Percentiles rank a stretch among this genome's conserved stretches.
phyloP scores from a whole-genome alignment of 1,140 invertebrate species.

The Habropoda laboriosa region DNA sequence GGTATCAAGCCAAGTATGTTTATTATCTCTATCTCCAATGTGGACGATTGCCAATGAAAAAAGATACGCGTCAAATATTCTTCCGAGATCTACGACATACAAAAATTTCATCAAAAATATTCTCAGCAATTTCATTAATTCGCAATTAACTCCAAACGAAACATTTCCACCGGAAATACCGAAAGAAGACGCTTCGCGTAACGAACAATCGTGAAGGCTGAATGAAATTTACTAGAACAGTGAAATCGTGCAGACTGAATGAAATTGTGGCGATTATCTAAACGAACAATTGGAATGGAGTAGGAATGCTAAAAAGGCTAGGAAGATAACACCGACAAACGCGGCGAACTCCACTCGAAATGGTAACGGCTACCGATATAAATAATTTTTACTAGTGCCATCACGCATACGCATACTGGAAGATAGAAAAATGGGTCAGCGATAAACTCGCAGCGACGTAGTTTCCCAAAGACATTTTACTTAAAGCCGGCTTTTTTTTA shows the following conservation, averaged over 20 bases:
- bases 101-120: too few species aligned
- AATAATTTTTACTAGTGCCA: slow-evolving; percentile 1
- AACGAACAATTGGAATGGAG: not conserved
- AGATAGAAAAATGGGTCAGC: slow-evolving; percentile 24
- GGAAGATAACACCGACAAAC: not conserved
- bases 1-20: too few species aligned
- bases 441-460: slow-evolving; percentile 9
- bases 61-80: too few species aligned
- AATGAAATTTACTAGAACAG: too few species aligned
- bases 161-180: too few species aligned
- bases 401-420: not conserved
- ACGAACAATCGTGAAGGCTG: too few species aligned
- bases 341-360: not conserved
- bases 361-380: not conserved
- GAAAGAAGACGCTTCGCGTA: too few species aligned
- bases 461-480: not conserved
- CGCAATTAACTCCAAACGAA: too few species aligned
- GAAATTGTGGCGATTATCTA: not conserved
- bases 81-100: too few species aligned
- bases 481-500: not conserved
- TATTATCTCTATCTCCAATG: too few species aligned
- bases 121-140: too few species aligned
- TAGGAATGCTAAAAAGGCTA: not conserved
- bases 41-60: too few species aligned
- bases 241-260: not conserved